Conservation (phyloP, 2,113 vertebrate genomes). For the Oryzias curvinotus region DNA sequence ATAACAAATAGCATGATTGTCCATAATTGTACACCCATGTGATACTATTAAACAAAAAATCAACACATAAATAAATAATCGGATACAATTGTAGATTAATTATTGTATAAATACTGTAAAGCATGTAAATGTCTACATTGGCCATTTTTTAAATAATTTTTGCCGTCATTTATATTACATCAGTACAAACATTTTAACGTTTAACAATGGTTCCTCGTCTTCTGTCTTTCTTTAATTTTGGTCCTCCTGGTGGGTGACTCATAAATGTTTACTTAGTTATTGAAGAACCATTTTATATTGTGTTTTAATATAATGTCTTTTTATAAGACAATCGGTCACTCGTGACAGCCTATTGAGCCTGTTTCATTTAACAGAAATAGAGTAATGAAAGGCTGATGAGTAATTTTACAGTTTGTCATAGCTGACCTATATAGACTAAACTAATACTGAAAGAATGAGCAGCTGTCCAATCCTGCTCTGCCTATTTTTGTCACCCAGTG, state of each 20-base stretch:
- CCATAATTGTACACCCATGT: too few species aligned
- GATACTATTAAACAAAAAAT: neutral
- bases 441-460: conserved; percentile 50
- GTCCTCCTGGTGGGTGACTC: too few species aligned
- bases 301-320: too few species aligned
- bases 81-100: neutral
- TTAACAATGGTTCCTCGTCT: too few species aligned
- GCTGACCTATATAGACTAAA: conserved; percentile 25
- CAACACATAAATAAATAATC: neutral
- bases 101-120: neutral
- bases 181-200: too few species aligned
- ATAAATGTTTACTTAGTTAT: too few species aligned
- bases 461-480: conserved; percentile 54
- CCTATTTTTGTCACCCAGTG: conserved; percentile 62
- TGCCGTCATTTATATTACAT: too few species aligned
- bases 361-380: neutral
- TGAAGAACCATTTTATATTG: too few species aligned
- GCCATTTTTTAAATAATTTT: too few species aligned
- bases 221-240: too few species aligned
- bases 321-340: too few species aligned
- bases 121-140: neutral
- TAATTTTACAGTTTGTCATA: conserved; percentile 15
- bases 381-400: conserved; percentile 35
- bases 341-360: conserved; percentile 1
- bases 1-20: neutral